Base-by-base conservation (phyloP, 2,888 invertebrate species). In the Heliconius hortense region DNA sequence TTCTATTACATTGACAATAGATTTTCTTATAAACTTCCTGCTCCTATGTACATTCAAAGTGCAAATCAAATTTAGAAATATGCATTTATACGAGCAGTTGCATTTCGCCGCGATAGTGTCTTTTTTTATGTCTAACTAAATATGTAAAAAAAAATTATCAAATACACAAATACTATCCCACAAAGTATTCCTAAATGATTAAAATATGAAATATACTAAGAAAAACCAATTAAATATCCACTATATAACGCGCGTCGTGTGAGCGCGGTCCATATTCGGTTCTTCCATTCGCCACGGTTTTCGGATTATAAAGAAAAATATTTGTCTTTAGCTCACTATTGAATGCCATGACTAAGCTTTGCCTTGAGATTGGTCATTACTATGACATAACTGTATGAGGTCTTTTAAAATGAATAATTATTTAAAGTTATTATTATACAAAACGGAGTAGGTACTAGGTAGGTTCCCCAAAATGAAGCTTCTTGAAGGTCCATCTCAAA, bases 261-360 rank as follows among this genome's bases (percentile, higher is more conserved):
- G 69, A 56, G 67, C 39, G 31, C 39, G 70, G 75, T 80, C 79
- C 77, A 73, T 71, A 26, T 31, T 73, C 68, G 78, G 76, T 70
- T 72, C 74, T 80, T 81, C 77, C 80, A 83, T 87, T 87, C 80
- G 83, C 83, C 78, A 82, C 82, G 87, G 84, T 83, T 85, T 84
- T 86, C 84, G 80, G 85, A 84, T 82, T 87, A 81, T 79, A 82
- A 86, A 79, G 78, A 84, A 86, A 82, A 89, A 90, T 88, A 89
- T 91, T 92, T 90, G 85, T 85, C 83, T 85, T 80, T 77, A 81
- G 84, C 83, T 86, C 84, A 82, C 82, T 76, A 82, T 81, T 84
- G 81, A 84, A 82, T 82, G 85, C 84, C 82, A 80, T 85, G 85
- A 86, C 84, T 87, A 83, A 86, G 79, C 78, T 74, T 81, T 75